Base-by-base conservation (phyloP, 2,113 vertebrate genomes). In the Murina feae region DNA sequence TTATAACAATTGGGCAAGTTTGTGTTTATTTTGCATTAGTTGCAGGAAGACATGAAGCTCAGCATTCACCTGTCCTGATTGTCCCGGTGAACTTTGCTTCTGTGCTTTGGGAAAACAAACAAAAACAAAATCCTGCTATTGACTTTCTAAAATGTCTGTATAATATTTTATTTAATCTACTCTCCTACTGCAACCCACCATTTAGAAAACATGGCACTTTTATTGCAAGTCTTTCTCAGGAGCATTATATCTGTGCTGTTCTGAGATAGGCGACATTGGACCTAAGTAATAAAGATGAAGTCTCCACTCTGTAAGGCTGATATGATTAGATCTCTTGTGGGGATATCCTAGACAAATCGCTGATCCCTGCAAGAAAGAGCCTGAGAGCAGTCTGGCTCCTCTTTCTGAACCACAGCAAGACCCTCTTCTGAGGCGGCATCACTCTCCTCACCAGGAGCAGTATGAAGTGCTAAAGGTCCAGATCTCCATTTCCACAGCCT, bases 141-240 rank as follows among this genome's bases (percentile, higher is more conserved):
- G 23, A 76, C 30, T 63, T 39, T 49, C 37, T 68, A n/a, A 82
- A 81, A 44, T 0, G 35, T 32, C 17, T 47, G 4, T 7, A 28
- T 13, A 11, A 17, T 90, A 18, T 66, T 87, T 60, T 74, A 66
- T 83, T 60, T 79, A 66, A 44, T 8, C 6, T 17, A 14, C 5
- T 35, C 18, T 1, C 6, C 18, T 3, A 37, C 5, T 32, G 8
- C 0, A 25, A 32, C 2, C 4, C 5, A 37, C 32, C 28, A 35
- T 9, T 74, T 72, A 39, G 18, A 79, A 78, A 83, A 66, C 25
- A 18, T 63, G 28, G 39, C 7, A 39, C 44, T 60, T 53, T 83
- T 32, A 18, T 58, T 17, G 2, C 32, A 65, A 13, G 3, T 49
- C 6, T 78, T 72, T 66, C 16, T 63, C 2, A 23, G 16, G 28